phyloP scores from a whole-genome alignment of 2,797 vertebrate species.

The Corythornis leucogaster region DNA sequence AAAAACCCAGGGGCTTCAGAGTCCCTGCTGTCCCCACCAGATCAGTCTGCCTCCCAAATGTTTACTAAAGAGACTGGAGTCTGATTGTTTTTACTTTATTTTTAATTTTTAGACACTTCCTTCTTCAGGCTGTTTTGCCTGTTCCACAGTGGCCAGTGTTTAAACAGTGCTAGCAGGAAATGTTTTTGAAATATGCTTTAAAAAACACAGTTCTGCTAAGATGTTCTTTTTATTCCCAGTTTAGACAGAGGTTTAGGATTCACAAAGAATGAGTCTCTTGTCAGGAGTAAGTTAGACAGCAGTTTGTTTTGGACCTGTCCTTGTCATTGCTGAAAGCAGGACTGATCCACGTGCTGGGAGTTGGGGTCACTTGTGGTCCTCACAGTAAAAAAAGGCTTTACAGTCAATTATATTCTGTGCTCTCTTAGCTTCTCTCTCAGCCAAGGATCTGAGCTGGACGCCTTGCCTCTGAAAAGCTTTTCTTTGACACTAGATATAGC shows the following conservation, averaged over 20 bases:
- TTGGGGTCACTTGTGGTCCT: neutral
- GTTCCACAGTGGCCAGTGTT: conserved; percentile 32
- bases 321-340: neutral
- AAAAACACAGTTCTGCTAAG: conserved; percentile 47
- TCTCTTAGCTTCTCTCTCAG: neutral
- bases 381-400: neutral
- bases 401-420: neutral
- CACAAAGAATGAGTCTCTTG: conserved; percentile 52
- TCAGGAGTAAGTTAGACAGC: neutral
- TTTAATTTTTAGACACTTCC: conserved; percentile 34
- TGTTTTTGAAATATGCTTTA: conserved; percentile 43
- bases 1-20: conserved; percentile 30
- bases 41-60: neutral
- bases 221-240: conserved; percentile 49
- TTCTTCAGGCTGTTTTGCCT: conserved; percentile 41
- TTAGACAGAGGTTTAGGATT: conserved; percentile 36
- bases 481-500: neutral
- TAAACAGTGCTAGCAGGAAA: conserved; percentile 57
- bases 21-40: neutral
- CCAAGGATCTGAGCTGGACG: neutral
- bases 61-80: conserved; percentile 52
- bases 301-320: conserved; percentile 26
- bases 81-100: conserved; percentile 37
- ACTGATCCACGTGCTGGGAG: neutral
- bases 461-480: neutral